Evolutionary conservation across 2,113 vertebrate species (phyloP), one percentile per base, ranked within the genome.

Genomic region (Fulica atra): DNA sequence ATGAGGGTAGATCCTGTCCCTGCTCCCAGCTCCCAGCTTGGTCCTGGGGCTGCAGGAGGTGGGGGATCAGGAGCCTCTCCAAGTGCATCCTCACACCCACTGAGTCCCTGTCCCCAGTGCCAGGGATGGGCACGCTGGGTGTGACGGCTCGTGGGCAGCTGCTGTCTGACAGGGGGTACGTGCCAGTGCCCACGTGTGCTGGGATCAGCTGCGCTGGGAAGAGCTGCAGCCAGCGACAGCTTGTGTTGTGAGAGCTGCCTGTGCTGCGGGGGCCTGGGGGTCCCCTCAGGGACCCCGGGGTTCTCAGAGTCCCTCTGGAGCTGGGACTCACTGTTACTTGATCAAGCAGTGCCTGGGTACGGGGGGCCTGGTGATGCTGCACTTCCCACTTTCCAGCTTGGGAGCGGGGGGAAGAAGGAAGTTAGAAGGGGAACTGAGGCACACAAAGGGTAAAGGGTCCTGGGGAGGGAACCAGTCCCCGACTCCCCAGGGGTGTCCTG

Each of bases 261-360:
- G 73, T 93, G 91, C 91, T 3, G 4, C 73, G 2, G 81, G 42
- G 16, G n/a, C 1, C 28, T 33, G 83, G 57, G 53, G 38, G 26
- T 31, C 33, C 36, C 17, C 7, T 0, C 13, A 25, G 54, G 20
- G 16, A 40, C 64, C 69, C 24, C 0, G 0, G 25, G 1, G 1
- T 73, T 54, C 54, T 46, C 72, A 23, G 29, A 2, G 72, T 4
- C 6, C 53, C 56, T 4, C 0, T 11, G 28, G 28, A 21, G 19
- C 72, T 59, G 81, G n/a, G 11, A 7, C 40, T 42, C 1, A 0
- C 63, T 42, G 46, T 9, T 33, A 4, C 23, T 56, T 28, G 48
- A 23, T 36, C 21, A 26, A 42, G 48, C 38, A n/a, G 3, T 3
- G 10, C 33, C 66, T 8, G 11, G 10, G 21, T 6, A 5, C 7